Base-by-base conservation (phyloP, 2,888 invertebrate species). In the Drosophila fungiperda region DNA sequence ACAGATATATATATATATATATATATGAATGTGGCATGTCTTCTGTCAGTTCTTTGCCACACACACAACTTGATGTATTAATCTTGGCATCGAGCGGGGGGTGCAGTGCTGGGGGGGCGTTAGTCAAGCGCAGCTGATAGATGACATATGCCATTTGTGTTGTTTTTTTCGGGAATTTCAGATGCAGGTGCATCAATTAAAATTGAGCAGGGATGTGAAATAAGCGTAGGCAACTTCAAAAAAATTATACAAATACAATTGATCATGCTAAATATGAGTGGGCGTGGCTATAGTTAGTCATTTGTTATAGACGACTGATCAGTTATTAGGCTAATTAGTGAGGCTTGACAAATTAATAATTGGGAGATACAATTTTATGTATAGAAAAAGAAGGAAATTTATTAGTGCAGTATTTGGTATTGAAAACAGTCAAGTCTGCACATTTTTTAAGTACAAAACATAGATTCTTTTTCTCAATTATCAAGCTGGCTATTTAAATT, bases 181-280 rank as follows among this genome's bases (percentile, higher is more conserved):
- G 68, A 76, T 80, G 90, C 90, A 85, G 90, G 85, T 85, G 85
- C 65, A 73, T 73, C 90, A 85, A 87, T 85, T 85, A 87, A 52
- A 53, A n/a, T n/a, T 55, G 70, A 48, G 55, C 54, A 68, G 64
- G 70, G 45, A 59, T 54, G 33, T 12, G 8, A 50, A 59, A 38
- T 33, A 26, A 61, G 50, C 17, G 52, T 40, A 53, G 36, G 48
- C 49, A 50, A 67, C 38, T 62, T 69, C 49, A 17, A 8, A 66
- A 8, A 79, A 71, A 68, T 68, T 71, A 68, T 57, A 68, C 59
- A 68, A 66, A 57, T 67, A 6, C 82, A 63, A 88, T 89, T 68
- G 68, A 73, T 87, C 82, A 84, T 75, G 45, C 50, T 49, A 66
- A 64, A 38, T 57, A 36, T 59, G 23, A 59, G 71, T 62, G 74